These are phyloP conservation scores for Circaetus gallicus DNA, from an alignment of 2,113 vertebrate genomes.

Conservation along the genomic window DNA sequence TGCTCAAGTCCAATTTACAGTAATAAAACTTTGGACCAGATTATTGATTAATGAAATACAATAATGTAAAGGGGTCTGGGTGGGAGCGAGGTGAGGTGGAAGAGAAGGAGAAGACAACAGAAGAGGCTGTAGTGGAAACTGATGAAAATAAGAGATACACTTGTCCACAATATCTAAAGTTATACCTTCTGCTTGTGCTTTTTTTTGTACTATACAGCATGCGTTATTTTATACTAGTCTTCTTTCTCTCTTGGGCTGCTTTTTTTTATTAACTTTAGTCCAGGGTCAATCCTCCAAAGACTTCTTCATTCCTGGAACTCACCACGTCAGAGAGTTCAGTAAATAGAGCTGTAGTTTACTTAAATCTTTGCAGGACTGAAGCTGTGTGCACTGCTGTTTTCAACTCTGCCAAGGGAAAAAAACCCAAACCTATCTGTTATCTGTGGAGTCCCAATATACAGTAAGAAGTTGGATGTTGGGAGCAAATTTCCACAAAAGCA, in stretches of 20 bases:
- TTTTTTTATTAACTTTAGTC: not conserved
- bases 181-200: not conserved
- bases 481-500: not conserved
- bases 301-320: constrained; percentile 3
- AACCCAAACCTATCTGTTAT: not conserved
- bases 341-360: not conserved
- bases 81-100: not conserved
- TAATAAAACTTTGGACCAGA: constrained; percentile 8
- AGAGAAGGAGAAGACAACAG: not conserved
- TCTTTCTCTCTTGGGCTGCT: not conserved
- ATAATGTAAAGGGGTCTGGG: not conserved
- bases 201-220: not conserved
- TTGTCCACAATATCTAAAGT: not conserved
- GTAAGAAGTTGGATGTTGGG: not conserved
- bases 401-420: not conserved
- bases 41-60: constrained; percentile 4
- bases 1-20: not conserved
- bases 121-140: not conserved
- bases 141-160: not conserved
- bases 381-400: not conserved
- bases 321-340: not conserved
- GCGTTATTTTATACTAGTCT: not conserved
- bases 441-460: not conserved
- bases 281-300: not conserved
- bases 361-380: not conserved